phyloP scores from a whole-genome alignment of 2,113 vertebrate species.

The Sturnus vulgaris region DNA sequence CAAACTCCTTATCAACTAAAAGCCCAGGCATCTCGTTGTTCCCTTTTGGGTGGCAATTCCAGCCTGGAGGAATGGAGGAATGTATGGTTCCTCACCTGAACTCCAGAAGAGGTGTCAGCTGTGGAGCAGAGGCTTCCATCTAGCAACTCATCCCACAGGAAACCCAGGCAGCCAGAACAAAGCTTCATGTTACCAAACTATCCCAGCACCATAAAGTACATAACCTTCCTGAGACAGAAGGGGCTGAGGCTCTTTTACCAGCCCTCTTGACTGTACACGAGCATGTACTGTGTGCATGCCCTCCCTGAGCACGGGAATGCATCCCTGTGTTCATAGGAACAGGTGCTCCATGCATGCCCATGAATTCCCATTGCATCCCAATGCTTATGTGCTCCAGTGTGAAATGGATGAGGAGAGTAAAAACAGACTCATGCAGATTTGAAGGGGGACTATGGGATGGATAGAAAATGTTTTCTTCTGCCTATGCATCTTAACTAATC shows the following conservation, averaged over 20 bases:
- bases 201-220: background rate
- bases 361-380: background rate
- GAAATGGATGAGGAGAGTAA: background rate
- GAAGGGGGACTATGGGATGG: background rate
- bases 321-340: rapidly evolving
- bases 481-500: background rate
- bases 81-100: background rate
- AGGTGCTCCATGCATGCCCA: background rate
- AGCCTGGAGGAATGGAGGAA: background rate
- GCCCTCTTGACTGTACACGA: background rate
- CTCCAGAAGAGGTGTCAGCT: rapidly evolving
- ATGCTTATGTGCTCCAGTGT: background rate
- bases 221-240: background rate
- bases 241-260: background rate
- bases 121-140: background rate
- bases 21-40: background rate
- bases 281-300: background rate
- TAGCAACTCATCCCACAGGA: background rate
- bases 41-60: background rate
- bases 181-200: background rate
- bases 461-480: background rate
- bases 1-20: background rate
- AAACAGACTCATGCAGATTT: background rate
- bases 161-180: background rate
- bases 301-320: rapidly evolving